These are phyloP conservation scores for Xestia c-nigrum DNA, from an alignment of 2,888 invertebrate species.

Conservation along the genomic window DNA sequence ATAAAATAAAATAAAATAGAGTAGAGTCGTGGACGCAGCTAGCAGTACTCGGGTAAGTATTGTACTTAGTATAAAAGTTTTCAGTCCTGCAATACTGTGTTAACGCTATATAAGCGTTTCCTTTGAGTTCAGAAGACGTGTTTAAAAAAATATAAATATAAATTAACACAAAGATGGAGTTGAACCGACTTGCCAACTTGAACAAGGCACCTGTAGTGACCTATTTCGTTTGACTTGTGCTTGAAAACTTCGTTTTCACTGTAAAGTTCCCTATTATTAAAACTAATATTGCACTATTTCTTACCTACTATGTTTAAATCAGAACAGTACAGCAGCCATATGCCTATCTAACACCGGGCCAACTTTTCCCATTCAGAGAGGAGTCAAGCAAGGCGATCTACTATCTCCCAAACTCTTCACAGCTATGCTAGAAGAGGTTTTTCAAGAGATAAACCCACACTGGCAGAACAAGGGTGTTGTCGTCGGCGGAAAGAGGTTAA, in stretches of 20 bases:
- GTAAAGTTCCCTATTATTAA: not conserved
- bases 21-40: too few species aligned
- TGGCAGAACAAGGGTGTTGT: too few species aligned
- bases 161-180: constrained; percentile 1
- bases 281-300: not conserved
- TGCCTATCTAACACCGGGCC: too few species aligned
- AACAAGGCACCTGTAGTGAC: constrained; percentile 11
- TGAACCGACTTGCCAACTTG: constrained; percentile 1
- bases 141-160: not conserved
- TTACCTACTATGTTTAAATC: not conserved
- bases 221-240: constrained; percentile 44
- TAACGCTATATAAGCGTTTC: not conserved
- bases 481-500: too few species aligned
- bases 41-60: too few species aligned
- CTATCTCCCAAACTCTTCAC: too few species aligned
- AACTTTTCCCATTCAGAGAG: too few species aligned
- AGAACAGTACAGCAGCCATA: too few species aligned
- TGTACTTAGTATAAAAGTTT: not conserved
- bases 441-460: too few species aligned
- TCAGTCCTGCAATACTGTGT: not conserved
- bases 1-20: too few species aligned
- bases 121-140: not conserved
- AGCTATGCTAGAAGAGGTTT: too few species aligned
- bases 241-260: constrained; percentile 11
- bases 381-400: too few species aligned